A percentile compares a stretch with the other conserved stretches of the same genome.
Conservation (phyloP, 2,797 vertebrate genomes). For the Macroramphosus scolopax region DNA sequence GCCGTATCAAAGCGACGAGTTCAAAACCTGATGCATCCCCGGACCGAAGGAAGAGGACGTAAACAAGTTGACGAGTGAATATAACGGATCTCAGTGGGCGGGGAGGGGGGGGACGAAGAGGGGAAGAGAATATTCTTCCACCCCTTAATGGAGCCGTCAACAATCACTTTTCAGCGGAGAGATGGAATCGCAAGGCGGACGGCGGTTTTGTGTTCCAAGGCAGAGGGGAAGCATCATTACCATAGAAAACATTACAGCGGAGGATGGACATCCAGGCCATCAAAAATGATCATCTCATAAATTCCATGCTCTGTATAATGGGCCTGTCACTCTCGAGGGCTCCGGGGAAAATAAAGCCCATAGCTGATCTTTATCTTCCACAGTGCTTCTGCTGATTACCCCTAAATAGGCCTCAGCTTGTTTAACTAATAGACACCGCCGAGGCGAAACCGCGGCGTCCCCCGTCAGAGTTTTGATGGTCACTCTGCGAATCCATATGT, state of each 20-base stretch:
- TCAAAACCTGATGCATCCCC: conserved; percentile 51
- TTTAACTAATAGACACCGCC: conserved; percentile 62
- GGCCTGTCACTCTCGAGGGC: conserved; percentile 71
- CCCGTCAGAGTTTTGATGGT: conserved; percentile 45
- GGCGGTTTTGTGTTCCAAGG: conserved; percentile 55
- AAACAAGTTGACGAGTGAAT: conserved; percentile 64
- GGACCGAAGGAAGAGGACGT: conserved; percentile 32
- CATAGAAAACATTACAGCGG: conserved; percentile 70
- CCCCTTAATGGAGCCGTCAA: conserved; percentile 72
- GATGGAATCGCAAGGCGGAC: conserved; percentile 47
- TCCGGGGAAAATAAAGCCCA: conserved; percentile 67
- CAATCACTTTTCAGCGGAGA: conserved; percentile 63
- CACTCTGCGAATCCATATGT: conserved; percentile 63
- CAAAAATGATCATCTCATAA: conserved; percentile 76
- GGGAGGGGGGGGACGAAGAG: not conserved
- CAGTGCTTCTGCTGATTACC: conserved; percentile 70
- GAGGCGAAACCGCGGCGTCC: conserved; percentile 36
- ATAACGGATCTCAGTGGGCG: conserved; percentile 49
- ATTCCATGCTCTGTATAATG: conserved; percentile 71
- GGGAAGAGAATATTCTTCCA: conserved; percentile 55
- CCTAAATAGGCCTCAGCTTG: conserved; percentile 69
- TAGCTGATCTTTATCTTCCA: conserved; percentile 67
- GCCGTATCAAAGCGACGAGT: conserved; percentile 56
- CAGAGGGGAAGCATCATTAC: conserved; percentile 71
- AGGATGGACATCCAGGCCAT: conserved; percentile 69